Base-by-base conservation (phyloP, 2,797 vertebrate species). In the Alauda arvensis region DNA sequence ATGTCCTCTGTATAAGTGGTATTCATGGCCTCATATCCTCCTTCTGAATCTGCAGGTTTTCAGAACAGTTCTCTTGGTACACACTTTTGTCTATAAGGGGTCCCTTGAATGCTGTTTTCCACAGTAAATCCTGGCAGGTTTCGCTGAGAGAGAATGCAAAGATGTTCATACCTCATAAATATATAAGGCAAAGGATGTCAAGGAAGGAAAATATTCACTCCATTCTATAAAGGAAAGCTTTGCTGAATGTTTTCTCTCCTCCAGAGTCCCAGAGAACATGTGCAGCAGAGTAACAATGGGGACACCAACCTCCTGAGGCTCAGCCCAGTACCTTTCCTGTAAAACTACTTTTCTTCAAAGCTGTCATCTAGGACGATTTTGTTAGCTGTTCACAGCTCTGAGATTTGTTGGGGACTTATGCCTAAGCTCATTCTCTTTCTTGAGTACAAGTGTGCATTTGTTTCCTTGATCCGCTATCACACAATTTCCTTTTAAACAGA, bases 391-490 rank as follows among this genome's bases (percentile, higher is more conserved):
- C 62, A 60, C 51, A 80, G 62, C 45, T 82, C 83, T 83, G 48
- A 92, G 84, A 89, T 89, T 92, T 89, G 51, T 33, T 77, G 68
- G 57, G 63, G 60, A 85, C 77, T 92, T 90, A 65, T 78, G 26
- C 43, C 46, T 93, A 91, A 93, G 65, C 77, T 83, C 40, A 45
- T 88, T 87, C 83, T 79, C 72, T 88, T 88, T 90, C 84, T 85
- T 65, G 57, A 90, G 68, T 48, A 82, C 49, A 88, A 78, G 49
- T 51, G 14, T 85, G 67, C 72, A 79, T 93, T 95, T 94, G 37
- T 92, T 92, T 94, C 77, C 91, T 88, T 94, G 85, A 92, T 94
- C 56, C 89, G 29, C 67, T 85, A 93, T 86, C 89, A 86, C 57
- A 81, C 10, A 66, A 68, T 70, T 83, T 85, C 39, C 60, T 91